These are phyloP conservation scores for Phorcus lineatus DNA, from an alignment of 2,888 invertebrate genomes.

Conservation along the genomic window DNA sequence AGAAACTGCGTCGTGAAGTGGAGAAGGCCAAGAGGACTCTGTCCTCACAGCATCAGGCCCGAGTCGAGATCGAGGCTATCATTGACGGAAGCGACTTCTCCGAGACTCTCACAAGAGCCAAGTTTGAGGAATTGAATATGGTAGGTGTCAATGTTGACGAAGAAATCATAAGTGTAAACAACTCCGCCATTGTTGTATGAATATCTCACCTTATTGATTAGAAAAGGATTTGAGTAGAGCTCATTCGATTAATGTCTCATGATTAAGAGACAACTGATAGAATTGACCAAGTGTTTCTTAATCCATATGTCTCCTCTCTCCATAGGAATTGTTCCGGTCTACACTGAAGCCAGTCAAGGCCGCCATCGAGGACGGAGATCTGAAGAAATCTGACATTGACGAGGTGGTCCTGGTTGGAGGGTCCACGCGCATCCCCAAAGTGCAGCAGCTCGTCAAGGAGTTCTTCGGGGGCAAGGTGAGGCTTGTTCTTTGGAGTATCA, in stretches of 20 bases:
- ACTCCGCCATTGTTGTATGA: no score
- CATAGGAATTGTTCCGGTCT: constrained; percentile 81
- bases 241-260: no score
- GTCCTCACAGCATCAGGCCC: constrained; percentile 94
- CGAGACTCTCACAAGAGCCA: constrained; percentile 96
- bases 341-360: constrained; percentile 96
- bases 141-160: constrained; percentile 69
- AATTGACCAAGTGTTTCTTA: no score
- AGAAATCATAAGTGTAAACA: no score
- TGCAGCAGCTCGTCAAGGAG: constrained; percentile 81
- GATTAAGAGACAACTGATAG: no score
- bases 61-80: constrained; percentile 98
- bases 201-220: no score
- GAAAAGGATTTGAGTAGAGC: no score
- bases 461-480: constrained; percentile 90
- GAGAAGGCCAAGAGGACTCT: constrained; percentile 97
- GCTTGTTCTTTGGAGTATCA: background rate
- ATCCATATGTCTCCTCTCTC: background rate
- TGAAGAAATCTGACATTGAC: constrained; percentile 97
- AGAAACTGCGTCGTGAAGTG: constrained; percentile 96
- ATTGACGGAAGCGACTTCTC: constrained; percentile 99
- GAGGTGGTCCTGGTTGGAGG: constrained; percentile 99
- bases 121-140: constrained; percentile 99
- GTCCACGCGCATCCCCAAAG: constrained; percentile 98
- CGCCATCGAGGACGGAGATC: constrained; percentile 96